Base-by-base conservation (phyloP, 2,888 invertebrate genomes). In the Ophioninae sp. region DNA sequence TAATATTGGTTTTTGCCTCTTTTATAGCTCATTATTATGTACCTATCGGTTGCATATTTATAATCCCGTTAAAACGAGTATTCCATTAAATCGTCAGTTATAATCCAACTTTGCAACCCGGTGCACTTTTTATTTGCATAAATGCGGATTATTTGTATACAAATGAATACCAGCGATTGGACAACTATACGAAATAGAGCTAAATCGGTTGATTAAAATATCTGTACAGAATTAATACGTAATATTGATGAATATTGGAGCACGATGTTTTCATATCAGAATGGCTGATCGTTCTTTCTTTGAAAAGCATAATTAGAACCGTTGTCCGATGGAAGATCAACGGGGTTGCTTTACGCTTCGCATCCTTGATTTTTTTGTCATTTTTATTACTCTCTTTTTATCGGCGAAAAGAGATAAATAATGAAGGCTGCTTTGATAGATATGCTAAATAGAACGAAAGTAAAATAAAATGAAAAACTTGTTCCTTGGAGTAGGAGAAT, bases 371-470 rank as follows among this genome's bases (percentile, higher is more conserved):
- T 30, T 30, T 22, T 22, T 41, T 76, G 39, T 9, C 17, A 67
- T n/a, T 41, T n/a, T 0, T 68, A 20, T 41, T 75, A 6, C 8
- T 8, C 8, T 8, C 23, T 59, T 64, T 72, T 20, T 59, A 20
- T 56, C 37, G 23, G 61, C 59, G 1, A 5, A 51, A 22, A 30
- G 71, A 71, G 44, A 30, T 59, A 22, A 39, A 68, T 58, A 63
- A 82, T 51, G 37, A 67, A 79, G 39, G 30, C 65, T 30, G 44
- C 58, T 69, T 30, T 10, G 41, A 63, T 69, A 22, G 10, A 67
- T 58, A 63, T 67, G 69, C 22, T 68, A 37, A 67, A 39, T 56
- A 78, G 61, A 30, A 37, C 13, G 56, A 22, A 22, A 71, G 37
- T 20, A 71, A 69, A 41, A 77, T 68, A 13, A 59, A 22, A 39